Percentiles rank a stretch among this genome's conserved stretches.
Conservation (phyloP, 2,888 invertebrate genomes). For the Candidula unifasciata region DNA sequence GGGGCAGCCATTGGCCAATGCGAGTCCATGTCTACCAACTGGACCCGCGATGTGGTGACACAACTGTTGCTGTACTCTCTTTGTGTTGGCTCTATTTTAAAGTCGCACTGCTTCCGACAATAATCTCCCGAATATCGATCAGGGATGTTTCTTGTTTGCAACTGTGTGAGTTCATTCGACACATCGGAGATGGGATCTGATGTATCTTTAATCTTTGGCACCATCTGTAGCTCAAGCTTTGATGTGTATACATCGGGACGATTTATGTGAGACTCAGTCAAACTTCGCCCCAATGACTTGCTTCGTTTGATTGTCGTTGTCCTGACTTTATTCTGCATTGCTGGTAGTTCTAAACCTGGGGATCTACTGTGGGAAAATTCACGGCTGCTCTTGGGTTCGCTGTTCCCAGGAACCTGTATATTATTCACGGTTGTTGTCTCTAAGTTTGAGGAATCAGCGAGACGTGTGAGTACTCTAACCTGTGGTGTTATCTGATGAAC, state of each 20-base stretch:
- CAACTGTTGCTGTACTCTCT: not conserved
- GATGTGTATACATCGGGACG: conserved; percentile 12
- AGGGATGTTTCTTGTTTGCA: not conserved
- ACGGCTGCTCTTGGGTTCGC: not conserved
- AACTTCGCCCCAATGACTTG: conserved; percentile 2
- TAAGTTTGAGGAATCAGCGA: not conserved
- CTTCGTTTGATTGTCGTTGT: not conserved
- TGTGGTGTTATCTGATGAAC: no score
- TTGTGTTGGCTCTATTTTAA: not conserved
- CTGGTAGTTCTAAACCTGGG: no score
- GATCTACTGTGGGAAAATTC: not conserved
- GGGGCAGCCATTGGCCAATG: no score
- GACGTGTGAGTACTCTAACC: no score
- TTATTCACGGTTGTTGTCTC: not conserved
- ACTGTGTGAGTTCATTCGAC: not conserved
- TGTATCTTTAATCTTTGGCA: not conserved
- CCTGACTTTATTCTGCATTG: not conserved
- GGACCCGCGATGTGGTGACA: not conserved
- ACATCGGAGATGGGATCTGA: not conserved
- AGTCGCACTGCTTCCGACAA: not conserved
- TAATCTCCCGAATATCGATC: not conserved
- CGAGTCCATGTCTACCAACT: not conserved
- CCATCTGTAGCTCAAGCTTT: not conserved
- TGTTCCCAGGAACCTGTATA: no score
- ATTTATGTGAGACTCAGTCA: conserved; percentile 5